A percentile compares a stretch with the other conserved stretches of the same genome.
phyloP scores from a whole-genome alignment of 2,113 vertebrate genomes.

The Scatophagus argus region DNA sequence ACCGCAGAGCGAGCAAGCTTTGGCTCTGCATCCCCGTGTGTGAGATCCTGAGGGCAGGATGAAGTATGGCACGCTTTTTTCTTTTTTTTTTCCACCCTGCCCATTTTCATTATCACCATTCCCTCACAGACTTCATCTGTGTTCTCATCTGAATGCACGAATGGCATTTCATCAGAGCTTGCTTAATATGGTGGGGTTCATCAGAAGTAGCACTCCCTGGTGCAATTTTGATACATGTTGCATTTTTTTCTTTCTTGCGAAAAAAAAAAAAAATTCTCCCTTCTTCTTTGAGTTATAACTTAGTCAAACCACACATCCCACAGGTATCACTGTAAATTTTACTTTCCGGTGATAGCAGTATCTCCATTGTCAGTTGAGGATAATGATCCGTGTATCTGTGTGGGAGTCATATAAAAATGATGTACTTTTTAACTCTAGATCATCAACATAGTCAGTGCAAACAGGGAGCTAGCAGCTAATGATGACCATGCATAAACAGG shows the following conservation, averaged over 20 bases:
- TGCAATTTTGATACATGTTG: background rate
- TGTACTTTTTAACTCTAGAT: background rate
- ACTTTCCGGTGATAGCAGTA: background rate
- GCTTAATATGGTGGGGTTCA: slow-evolving; percentile 14
- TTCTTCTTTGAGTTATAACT: background rate
- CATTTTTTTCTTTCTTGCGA: too few relatives aligned
- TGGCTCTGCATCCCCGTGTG: slow-evolving; percentile 36
- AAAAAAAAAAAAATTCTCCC: background rate
- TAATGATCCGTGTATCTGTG: background rate
- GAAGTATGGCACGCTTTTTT: slow-evolving; percentile 15
- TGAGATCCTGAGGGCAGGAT: slow-evolving; percentile 33
- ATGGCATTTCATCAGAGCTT: slow-evolving; percentile 20
- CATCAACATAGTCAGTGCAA: background rate
- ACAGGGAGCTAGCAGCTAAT: background rate
- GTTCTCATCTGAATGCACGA: slow-evolving; percentile 48
- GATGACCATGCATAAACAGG: background rate
- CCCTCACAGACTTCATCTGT: slow-evolving; percentile 41
- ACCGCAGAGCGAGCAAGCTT: slow-evolving; percentile 33
- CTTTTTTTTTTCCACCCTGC: slow-evolving; percentile 16
- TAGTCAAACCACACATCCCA: background rate
- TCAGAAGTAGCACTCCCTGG: background rate
- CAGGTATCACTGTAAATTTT: background rate
- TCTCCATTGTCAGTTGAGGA: background rate
- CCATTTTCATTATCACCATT: slow-evolving; percentile 30
- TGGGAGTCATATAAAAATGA: background rate